phyloP scores from a whole-genome alignment of 2,888 invertebrate species.

The Vannuccia rotundouncinata region DNA sequence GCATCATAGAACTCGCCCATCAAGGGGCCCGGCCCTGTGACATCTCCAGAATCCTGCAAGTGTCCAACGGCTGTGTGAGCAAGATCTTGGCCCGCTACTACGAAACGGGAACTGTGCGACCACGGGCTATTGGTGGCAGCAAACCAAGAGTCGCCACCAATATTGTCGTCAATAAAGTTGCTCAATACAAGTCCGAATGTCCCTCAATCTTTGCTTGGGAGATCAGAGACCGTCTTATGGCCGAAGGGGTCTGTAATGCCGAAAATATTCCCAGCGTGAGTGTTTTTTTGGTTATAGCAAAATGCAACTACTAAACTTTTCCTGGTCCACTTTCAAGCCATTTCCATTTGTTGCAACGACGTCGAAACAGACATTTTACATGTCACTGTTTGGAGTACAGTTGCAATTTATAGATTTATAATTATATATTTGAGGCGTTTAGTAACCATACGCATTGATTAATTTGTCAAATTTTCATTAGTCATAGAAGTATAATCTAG shows the following conservation, averaged over 20 bases:
- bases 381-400: no score
- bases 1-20: constrained; percentile 89
- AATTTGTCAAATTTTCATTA: no score
- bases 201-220: constrained; percentile 98
- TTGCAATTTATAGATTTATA: no score
- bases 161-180: constrained; percentile 81
- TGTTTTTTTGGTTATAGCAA: no score
- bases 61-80: constrained; percentile 94
- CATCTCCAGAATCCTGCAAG: constrained; percentile 92
- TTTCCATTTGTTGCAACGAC: no score
- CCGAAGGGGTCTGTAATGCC: constrained; percentile 85
- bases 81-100: constrained; percentile 95
- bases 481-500: no score
- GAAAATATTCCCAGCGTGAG: constrained; percentile 96
- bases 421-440: no score
- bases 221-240: constrained; percentile 82
- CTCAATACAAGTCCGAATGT: constrained; percentile 87
- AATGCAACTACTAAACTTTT: no score
- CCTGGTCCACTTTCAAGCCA: no score
- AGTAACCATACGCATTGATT: no score
- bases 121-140: constrained; percentile 88
- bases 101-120: constrained; percentile 90
- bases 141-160: constrained; percentile 83
- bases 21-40: constrained; percentile 93
- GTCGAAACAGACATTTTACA: no score